A percentile compares a stretch with the other conserved stretches of the same genome.
These are phyloP conservation scores for Lithobates sylvaticus DNA, from an alignment of 2,797 vertebrate genomes.

Conservation along the genomic window DNA sequence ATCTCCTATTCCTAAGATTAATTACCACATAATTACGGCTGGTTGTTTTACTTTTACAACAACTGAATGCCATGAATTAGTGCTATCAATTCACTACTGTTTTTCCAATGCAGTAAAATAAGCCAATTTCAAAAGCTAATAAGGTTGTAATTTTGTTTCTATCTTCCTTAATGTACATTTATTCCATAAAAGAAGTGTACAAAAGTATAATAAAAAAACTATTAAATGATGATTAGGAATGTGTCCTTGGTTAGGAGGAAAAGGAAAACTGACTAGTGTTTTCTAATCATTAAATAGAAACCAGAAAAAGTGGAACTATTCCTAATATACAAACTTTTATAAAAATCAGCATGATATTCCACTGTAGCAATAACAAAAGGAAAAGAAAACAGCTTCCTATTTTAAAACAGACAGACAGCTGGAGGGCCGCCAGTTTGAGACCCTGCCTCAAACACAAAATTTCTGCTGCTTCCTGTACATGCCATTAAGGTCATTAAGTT, in stretches of 20 bases:
- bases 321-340: background rate
- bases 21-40: slow-evolving; percentile 31
- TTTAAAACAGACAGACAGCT: no score
- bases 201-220: background rate
- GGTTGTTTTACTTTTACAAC: slow-evolving; percentile 39
- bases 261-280: background rate
- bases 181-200: background rate
- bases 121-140: slow-evolving; percentile 31
- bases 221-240: background rate
- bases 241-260: background rate
- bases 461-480: no score
- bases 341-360: no score
- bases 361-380: no score
- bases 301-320: background rate
- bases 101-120: slow-evolving; percentile 44
- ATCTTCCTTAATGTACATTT: background rate
- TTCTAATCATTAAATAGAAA: background rate
- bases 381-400: no score
- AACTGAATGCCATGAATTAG: slow-evolving; percentile 10
- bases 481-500: no score
- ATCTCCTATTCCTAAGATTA: slow-evolving; percentile 29
- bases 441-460: no score
- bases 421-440: no score
- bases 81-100: slow-evolving; percentile 22
- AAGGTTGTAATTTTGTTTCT: slow-evolving; percentile 18